Base-by-base conservation (phyloP, 2,113 vertebrate genomes). In the Ursus arctos region DNA sequence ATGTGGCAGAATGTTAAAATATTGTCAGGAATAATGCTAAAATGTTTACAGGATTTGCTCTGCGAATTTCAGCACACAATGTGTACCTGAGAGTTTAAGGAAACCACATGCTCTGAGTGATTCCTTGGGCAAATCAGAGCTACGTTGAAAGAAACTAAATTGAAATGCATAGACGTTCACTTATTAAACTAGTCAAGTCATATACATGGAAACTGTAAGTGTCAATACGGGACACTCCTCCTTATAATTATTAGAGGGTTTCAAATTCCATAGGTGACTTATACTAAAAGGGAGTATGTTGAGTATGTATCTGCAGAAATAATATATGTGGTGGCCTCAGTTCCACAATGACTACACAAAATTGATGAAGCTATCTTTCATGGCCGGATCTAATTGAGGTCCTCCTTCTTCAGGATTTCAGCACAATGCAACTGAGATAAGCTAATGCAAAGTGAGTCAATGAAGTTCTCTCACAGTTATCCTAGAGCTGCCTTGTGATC, bases 241-340 rank as follows among this genome's bases (percentile, higher is more conserved):
- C 40, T 92, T 96, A 92, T 81, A 92, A 88, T 95, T 43, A 95
- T 28, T 53, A 80, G 24, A 91, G 61, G 55, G 65, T 95, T 97
- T 94, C 43, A 83, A 89, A 94, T 47, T 91, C 10, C 40, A 31
- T 4, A 77, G 57, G 55, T 49, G 67, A 85, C 18, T n/a, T 65
- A 36, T 4, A 74, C 21, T 95, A 47, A 93, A 95, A 72, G 51
- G 28, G 47, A 84, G 24, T 12, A 49, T 55, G 12, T 31, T 4
- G 4, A n/a, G 8, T 16, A 43, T 31, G 18, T 59, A 59, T 53
- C 33, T 88, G 18, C 9, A 94, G 55, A 85, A 92, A 87, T 49
- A 74, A 92, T 31, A 85, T n/a, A 51, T 12, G 13, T 14, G 11
- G 22, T 55, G n/a, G 15, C 71, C 49, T 91, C 19, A 59, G 91